These are phyloP conservation scores for Drosophila pegasa DNA, from an alignment of 2,888 invertebrate species.

Conservation along the genomic window DNA sequence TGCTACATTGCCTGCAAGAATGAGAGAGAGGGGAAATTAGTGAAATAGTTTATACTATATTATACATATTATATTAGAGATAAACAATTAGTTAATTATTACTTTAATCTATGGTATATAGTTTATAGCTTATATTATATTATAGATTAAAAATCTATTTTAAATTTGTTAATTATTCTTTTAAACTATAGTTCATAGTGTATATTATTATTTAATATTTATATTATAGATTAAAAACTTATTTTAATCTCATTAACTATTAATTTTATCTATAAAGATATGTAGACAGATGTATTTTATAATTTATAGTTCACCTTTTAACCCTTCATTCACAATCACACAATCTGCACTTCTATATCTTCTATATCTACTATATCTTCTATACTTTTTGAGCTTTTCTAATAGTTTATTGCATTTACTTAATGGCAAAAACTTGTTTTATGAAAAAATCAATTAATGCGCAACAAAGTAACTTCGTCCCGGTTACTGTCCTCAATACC, in stretches of 20 bases:
- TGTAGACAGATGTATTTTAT: background rate
- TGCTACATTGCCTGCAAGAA: slow-evolving; percentile 53
- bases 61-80: background rate
- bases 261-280: background rate
- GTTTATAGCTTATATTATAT: background rate
- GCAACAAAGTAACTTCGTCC: slow-evolving; percentile 81
- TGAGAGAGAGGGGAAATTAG: background rate
- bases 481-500: slow-evolving; percentile 82
- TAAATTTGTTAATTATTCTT: no score
- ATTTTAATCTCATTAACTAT: no score
- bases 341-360: background rate
- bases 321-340: background rate
- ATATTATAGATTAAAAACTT: no score
- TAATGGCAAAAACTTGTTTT: slow-evolving; percentile 31
- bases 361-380: no score
- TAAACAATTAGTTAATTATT: background rate
- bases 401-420: slow-evolving; percentile 8
- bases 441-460: slow-evolving; percentile 77
- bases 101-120: no score
- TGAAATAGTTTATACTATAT: background rate
- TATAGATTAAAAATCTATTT: no score
- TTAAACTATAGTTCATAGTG: no score
- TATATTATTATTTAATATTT: no score
- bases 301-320: background rate
- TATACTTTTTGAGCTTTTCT: background rate